phyloP scores from a whole-genome alignment of 2,888 invertebrate species.

The Neoitamus cyanurus region DNA sequence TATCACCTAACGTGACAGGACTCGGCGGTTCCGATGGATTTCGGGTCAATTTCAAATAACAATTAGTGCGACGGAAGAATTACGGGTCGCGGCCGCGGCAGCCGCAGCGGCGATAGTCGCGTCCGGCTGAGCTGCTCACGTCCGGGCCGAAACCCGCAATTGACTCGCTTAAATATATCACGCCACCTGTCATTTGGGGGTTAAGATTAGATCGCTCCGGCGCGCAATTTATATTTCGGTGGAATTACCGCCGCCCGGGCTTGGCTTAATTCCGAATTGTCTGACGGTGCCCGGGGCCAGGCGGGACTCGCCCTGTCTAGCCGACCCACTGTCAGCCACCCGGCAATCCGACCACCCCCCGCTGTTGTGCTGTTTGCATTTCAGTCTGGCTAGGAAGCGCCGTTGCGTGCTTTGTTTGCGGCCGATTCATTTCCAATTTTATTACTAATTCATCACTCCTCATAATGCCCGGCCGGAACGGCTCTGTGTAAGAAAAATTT shows the following conservation, averaged over 20 bases:
- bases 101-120: background rate
- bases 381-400: background rate
- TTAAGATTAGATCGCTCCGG: slow-evolving; percentile 40
- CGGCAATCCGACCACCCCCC: background rate
- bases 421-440: slow-evolving; percentile 23
- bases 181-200: slow-evolving; percentile 29
- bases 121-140: background rate
- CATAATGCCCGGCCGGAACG: background rate
- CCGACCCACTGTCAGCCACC: background rate
- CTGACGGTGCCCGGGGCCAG: background rate
- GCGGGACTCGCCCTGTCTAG: slow-evolving; percentile 38
- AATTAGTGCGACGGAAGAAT: background rate
- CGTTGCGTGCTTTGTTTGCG: slow-evolving; percentile 24
- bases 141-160: slow-evolving; percentile 10
- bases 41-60: slow-evolving; percentile 13
- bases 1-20: slow-evolving; percentile 24
- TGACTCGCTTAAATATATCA: slow-evolving; percentile 31
- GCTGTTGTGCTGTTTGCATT: slow-evolving; percentile 21
- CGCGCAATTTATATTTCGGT: slow-evolving; percentile 27
- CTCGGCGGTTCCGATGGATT: background rate
- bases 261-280: background rate
- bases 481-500: slow-evolving; percentile 4
- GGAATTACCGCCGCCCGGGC: background rate
- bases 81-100: background rate
- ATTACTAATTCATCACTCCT: slow-evolving; percentile 39